Conservation (phyloP, 2,797 vertebrate species). For the Octomys mimax region DNA sequence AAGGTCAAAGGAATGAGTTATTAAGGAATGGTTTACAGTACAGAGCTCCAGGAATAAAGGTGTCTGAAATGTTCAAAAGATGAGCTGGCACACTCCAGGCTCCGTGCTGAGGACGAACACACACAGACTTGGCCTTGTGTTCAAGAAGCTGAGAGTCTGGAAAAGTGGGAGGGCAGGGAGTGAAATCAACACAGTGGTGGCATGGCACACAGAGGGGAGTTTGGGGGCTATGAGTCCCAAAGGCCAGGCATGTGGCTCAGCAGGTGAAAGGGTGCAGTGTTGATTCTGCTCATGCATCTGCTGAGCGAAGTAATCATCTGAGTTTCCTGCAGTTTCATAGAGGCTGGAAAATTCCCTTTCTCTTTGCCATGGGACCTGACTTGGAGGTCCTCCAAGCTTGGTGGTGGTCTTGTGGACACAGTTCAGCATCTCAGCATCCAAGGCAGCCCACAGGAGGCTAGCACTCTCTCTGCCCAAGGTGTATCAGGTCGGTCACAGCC, state of each 20-base stretch:
- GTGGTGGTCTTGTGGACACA: not conserved
- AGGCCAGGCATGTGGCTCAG: not conserved
- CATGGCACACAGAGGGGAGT: not conserved
- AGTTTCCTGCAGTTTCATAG: not conserved
- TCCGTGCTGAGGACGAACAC: not conserved
- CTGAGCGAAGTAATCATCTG: not conserved
- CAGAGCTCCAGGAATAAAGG: not conserved
- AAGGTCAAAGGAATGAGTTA: not conserved
- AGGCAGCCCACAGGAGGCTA: not conserved
- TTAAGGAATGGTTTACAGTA: not conserved
- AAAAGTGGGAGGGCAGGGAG: not conserved
- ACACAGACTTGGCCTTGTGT: not conserved
- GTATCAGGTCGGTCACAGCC: not conserved
- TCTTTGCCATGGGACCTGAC: not conserved
- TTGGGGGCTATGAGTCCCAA: not conserved
- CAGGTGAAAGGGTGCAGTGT: not conserved
- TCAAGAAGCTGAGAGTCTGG: not conserved
- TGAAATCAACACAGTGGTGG: not conserved
- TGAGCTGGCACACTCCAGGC: not conserved
- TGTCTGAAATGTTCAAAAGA: not conserved
- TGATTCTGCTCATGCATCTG: not conserved
- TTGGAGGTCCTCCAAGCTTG: not conserved
- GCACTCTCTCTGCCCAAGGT: not conserved
- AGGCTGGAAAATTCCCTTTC: not conserved
- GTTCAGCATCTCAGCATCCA: not conserved